Evolutionary conservation across 1,140 invertebrate species (phyloP).

Genomic region (Rhyacophila brunnea): DNA sequence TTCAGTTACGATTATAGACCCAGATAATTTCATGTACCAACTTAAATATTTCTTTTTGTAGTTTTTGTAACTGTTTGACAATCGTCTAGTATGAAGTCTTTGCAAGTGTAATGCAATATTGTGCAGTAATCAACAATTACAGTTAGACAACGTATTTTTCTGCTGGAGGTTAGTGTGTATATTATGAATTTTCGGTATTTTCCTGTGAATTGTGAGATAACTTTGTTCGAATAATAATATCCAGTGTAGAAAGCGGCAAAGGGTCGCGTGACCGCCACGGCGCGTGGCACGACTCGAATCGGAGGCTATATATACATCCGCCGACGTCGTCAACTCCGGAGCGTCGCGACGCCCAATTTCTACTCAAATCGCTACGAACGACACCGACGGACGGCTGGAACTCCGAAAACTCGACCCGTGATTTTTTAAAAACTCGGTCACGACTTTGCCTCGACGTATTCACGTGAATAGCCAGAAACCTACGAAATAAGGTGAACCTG

Average conservation of each 20-base stretch:
- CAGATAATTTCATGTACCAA: no score
- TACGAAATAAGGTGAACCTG: background rate
- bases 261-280: background rate
- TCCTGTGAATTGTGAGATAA: no score
- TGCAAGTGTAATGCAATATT: no score
- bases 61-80: no score
- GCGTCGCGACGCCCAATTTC: slow-evolving; percentile 7
- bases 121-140: no score
- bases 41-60: no score
- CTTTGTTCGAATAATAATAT: no score
- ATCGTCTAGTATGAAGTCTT: no score
- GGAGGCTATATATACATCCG: slow-evolving; percentile 7
- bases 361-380: slow-evolving; percentile 14
- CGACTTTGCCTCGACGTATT: background rate
- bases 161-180: no score
- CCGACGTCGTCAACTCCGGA: background rate
- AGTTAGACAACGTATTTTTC: no score
- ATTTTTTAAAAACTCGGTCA: background rate
- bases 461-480: background rate
- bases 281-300: background rate
- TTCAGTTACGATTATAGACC: no score
- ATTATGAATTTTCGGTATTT: no score
- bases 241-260: background rate
- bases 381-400: slow-evolving; percentile 38
- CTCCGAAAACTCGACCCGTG: background rate